Conservation (phyloP, 2,113 vertebrate genomes). For the Orcinus orca region DNA sequence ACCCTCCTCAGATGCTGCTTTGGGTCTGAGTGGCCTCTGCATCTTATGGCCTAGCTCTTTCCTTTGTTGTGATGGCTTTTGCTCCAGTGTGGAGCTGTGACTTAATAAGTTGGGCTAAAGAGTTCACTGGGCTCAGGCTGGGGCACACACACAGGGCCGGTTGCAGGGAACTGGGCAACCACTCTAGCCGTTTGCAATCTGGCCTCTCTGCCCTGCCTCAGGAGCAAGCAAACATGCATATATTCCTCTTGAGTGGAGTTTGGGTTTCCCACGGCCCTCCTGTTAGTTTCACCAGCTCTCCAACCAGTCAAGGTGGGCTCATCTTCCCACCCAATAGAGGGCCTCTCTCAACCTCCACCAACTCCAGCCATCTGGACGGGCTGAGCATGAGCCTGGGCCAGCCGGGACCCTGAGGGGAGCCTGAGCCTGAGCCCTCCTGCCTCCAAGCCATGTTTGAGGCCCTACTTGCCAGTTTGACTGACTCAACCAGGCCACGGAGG, state of each 20-base stretch:
- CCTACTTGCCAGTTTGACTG: conserved; percentile 93
- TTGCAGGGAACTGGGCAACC: background rate
- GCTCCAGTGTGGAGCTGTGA: background rate
- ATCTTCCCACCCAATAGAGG: conserved; percentile 85
- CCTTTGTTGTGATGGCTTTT: background rate
- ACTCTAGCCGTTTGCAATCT: background rate
- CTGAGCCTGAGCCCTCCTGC: conserved; percentile 88
- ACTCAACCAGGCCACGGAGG: conserved; percentile 90
- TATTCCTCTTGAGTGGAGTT: background rate
- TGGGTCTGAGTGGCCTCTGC: background rate
- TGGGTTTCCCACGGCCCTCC: background rate
- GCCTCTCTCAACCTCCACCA: conserved; percentile 93
- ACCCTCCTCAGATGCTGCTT: background rate
- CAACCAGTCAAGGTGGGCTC: background rate
- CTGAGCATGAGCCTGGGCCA: conserved; percentile 78
- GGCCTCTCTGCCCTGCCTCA: background rate
- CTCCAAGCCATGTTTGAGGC: conserved; percentile 92
- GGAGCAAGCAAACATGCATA: background rate
- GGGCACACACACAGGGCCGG: background rate
- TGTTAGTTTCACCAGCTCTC: background rate
- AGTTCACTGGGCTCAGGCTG: background rate
- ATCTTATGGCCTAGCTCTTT: background rate
- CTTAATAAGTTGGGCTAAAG: background rate
- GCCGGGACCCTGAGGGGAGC: conserved; percentile 85
- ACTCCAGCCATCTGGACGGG: conserved; percentile 91